A percentile compares a stretch with the other conserved stretches of the same genome.
Evolutionary conservation across 2,113 vertebrate genomes (phyloP).

Genomic region (Erinaceus europaeus): DNA sequence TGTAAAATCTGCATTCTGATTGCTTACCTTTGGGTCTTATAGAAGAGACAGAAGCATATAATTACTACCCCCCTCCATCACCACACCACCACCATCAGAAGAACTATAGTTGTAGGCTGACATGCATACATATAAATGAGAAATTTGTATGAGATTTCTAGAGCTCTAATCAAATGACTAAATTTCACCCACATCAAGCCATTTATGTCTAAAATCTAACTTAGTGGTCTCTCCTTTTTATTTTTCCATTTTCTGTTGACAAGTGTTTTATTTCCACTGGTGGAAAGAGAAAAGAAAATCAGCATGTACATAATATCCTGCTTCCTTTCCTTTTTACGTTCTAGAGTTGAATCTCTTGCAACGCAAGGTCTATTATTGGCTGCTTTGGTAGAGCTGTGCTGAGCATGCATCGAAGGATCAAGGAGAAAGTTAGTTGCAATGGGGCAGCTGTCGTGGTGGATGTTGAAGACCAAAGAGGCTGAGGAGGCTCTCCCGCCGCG

Average conservation of each 20-base stretch:
- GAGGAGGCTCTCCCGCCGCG: too few relatives aligned
- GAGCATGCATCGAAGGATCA: neutral
- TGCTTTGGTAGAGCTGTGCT: accelerated
- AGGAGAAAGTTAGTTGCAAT: too few relatives aligned
- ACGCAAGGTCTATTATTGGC: neutral
- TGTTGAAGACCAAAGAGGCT: too few relatives aligned
- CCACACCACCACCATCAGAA: too few relatives aligned
- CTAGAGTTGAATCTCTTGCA: neutral
- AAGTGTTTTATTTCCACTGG: neutral
- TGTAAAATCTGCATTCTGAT: slow-evolving; percentile 50
- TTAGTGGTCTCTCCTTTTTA: neutral
- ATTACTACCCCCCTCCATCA: slow-evolving; percentile 13
- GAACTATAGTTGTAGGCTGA: too few relatives aligned
- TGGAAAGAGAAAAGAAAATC: neutral
- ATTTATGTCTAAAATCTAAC: neutral
- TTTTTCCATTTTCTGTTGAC: neutral
- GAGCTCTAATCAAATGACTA: neutral
- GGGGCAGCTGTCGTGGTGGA: too few relatives aligned
- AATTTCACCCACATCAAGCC: neutral
- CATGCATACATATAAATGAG: neutral
- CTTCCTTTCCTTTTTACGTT: neutral
- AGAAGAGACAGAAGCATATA: slow-evolving; percentile 54
- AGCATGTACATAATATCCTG: neutral
- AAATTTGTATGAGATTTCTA: neutral
- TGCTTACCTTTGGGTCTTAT: slow-evolving; percentile 37